Base-by-base conservation (phyloP, 2,797 vertebrate genomes). In the Premnoplex brunnescens region DNA sequence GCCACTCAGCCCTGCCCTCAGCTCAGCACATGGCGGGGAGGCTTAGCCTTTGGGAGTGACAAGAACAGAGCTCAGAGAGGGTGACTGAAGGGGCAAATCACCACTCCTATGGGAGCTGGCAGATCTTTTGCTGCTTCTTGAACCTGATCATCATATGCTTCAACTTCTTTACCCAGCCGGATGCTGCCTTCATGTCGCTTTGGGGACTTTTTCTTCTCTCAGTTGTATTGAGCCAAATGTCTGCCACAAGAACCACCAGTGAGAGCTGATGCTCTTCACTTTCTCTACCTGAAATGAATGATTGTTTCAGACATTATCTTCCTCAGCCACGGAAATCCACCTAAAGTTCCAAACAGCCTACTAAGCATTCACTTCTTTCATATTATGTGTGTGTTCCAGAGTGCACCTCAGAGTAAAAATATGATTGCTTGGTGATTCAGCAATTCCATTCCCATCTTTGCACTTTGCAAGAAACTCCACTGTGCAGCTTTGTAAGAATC, bases 321-420 rank as follows among this genome's bases (percentile, higher is more conserved):
- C 87, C 92, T 88, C 73, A 55, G 93, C 86, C 82, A 59, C 88
- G 51, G 43, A 83, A 93, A 91, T 41, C n/a, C 78, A 91, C 46
- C 72, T 59, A 1, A 72, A 78, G 39, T 63, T 85, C 54, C 82
- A 91, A 78, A 52, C 22, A 88, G 48, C 46, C 51, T 54, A 18
- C 64, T 75, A 85, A 96, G 52, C 75, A 68, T 48, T 93, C 64
- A 12, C 23, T 87, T 75, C 39, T 76, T 84, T 76, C 64, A 22
- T 43, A 21, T 43, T 63, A 66, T 19, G 18, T 73, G 73, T 60
- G 36, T 66, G 34, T 22, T 88, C 37, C 64, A 78, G 43, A 60
- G 48, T 83, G 64, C 26, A 36, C 32, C 60, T 85, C 58, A 72
- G 72, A 91, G 78, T 11, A 85, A 68, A 94, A 85, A 52, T 49